Conservation (phyloP, 2,113 vertebrate species). For the Colaptes auratus region DNA sequence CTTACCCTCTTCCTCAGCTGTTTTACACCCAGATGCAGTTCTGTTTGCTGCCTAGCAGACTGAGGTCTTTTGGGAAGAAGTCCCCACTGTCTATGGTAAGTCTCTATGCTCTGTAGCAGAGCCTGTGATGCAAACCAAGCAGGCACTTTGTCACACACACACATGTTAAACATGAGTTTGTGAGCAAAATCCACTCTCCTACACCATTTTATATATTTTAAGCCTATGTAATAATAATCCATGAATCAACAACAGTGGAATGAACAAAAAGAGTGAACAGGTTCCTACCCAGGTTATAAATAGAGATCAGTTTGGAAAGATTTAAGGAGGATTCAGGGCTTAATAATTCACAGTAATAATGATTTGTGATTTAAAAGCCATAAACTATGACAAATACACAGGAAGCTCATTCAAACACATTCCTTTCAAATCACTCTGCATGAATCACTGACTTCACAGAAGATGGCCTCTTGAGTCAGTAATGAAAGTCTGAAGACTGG, state of each 20-base stretch:
- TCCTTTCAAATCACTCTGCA: constrained; percentile 25
- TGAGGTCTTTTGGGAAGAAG: background rate
- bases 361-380: constrained; percentile 45
- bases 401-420: constrained; percentile 46
- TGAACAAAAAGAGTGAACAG: constrained; percentile 17
- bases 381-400: constrained; percentile 50
- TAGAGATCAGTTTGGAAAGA: constrained; percentile 13
- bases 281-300: constrained; percentile 44
- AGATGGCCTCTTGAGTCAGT: constrained; percentile 47
- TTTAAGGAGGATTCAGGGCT: background rate
- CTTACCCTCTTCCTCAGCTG: background rate
- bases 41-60: background rate
- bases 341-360: constrained; percentile 17
- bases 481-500: constrained; percentile 14
- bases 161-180: background rate
- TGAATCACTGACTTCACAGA: constrained; percentile 56
- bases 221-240: background rate
- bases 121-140: fast-evolving
- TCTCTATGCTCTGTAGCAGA: background rate
- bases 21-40: background rate
- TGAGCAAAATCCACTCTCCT: background rate
- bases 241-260: constrained; percentile 7
- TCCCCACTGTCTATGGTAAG: too few species aligned
- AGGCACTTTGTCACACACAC: background rate
- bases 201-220: background rate